Base-by-base conservation (phyloP, 2,797 vertebrate species). In the Syngnathus acus region DNA sequence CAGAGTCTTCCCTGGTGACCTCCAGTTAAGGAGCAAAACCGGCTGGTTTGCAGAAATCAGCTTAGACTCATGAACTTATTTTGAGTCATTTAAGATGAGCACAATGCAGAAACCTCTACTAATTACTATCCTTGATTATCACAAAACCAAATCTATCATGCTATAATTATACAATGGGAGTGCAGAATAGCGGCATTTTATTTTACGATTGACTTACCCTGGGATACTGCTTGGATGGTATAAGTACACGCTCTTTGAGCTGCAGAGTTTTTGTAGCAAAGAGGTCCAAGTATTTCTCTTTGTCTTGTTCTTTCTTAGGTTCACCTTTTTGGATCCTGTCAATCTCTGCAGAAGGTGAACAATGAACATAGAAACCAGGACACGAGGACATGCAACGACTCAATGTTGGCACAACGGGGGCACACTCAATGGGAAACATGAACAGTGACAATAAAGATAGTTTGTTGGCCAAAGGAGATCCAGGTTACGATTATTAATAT, bases 271-370 rank as follows among this genome's bases (percentile, higher is more conserved):
- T 98, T 68, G 94, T 94, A 21, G 94, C 93, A 85, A 98, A 97
- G 40, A 99, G 91, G 84, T 98, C 96, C 88, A 98, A 84, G 71
- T 98, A 99, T 0, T 92, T 92, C 72, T 96, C 94, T 1, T 95
- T 95, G 26, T 98, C 95, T 1, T 72, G 62, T 0, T 97, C 95
- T 70, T 97, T 98, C 87, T 98, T 98, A 2, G 84, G 73, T 59
- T 97, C 95, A 0, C 95, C 96, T 76, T 97, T 98, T 87, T 98
- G 94, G 77, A 98, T 92, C 86, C 94, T 93, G 62, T 97, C 95
- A 40, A 98, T 98, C 83, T 98, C 96, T 98, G 83, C 6, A 45
- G 13, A 45, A 43, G 3, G 40, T 43, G 83, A 72, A 53, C 5
- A 23, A 55, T 55, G 23, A 32, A 13, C 14, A 8, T 1, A 51